phyloP scores from a whole-genome alignment of 2,888 invertebrate species.

The Coelopa pilipes region DNA sequence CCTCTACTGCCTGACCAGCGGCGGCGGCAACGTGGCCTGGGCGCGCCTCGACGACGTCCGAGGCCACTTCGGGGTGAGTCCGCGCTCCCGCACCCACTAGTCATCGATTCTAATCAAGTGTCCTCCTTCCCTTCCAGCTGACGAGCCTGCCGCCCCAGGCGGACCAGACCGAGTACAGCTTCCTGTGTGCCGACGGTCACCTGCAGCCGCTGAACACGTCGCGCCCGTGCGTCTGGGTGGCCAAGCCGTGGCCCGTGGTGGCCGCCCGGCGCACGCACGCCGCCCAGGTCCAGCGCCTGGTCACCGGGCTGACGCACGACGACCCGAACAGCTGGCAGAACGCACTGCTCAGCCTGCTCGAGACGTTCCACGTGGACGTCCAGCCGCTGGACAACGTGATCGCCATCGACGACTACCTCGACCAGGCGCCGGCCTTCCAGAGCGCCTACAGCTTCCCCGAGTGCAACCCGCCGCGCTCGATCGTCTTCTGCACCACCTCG shows the following conservation, averaged over 20 bases:
- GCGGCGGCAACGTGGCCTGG: slow-evolving; percentile 85
- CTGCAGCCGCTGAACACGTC: slow-evolving; percentile 71
- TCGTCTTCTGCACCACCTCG: slow-evolving; percentile 76
- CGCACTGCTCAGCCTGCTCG: slow-evolving; percentile 72
- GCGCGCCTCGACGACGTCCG: slow-evolving; percentile 77
- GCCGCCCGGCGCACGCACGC: slow-evolving; percentile 71
- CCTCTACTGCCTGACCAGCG: slow-evolving; percentile 80
- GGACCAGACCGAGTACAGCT: slow-evolving; percentile 71
- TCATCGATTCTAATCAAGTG: background rate
- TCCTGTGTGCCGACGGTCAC: slow-evolving; percentile 81
- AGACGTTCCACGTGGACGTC: slow-evolving; percentile 70
- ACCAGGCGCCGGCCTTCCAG: slow-evolving; percentile 72
- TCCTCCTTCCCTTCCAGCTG: slow-evolving; percentile 50
- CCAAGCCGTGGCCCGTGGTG: slow-evolving; percentile 81
- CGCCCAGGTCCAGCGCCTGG: slow-evolving; percentile 69
- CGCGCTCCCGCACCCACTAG: background rate
- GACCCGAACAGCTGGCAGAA: slow-evolving; percentile 69
- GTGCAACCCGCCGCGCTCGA: slow-evolving; percentile 75
- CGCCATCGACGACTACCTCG: slow-evolving; percentile 76
- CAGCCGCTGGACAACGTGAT: slow-evolving; percentile 71
- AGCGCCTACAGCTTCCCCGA: slow-evolving; percentile 77
- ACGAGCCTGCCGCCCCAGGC: slow-evolving; percentile 63
- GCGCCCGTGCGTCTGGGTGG: slow-evolving; percentile 81
- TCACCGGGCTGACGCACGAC: slow-evolving; percentile 66
- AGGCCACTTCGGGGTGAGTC: slow-evolving; percentile 74